Evolutionary conservation across 2,888 invertebrate species (phyloP), one percentile per base, ranked within the genome.

Genomic region (Hydriomena furcata): DNA sequence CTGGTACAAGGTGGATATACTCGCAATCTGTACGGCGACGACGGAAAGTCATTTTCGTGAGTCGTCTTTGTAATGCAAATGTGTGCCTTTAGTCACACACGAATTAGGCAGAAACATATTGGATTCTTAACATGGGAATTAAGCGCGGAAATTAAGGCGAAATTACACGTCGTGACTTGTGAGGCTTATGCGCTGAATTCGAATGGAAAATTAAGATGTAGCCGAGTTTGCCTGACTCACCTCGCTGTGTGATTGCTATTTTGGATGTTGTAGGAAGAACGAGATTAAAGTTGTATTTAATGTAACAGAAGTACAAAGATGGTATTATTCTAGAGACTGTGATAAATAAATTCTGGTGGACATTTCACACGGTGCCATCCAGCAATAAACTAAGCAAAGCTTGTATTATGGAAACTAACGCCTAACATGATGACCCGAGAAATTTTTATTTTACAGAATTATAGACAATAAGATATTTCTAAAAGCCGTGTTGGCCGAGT

Each of bases 11-110:
- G 2, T 3, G 17, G 4, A 17, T 3, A 17, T 4, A 17, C 17
- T 2, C 17, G 2, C 17, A 17, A 17, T 17, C 17, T 17, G 32
- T 32, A 32, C 8, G 17, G 17, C 17, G 30, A n/a, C n/a, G n/a
- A n/a, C n/a, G 30, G 28, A 69, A 63, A 69, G 73, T 77, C 78
- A 82, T 80, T 79, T 73, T 60, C 69, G 67, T 63, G 37, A 62
- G 67, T 61, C 60, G 61, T 71, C 82, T 84, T 81, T 84, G 80
- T 79, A 54, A 85, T 84, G 84, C 76, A 77, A 85, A 85, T 80
- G 59, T 43, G 50, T 42, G 38, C 31, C 35, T 55, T 45, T 46
- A 53, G 46, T 43, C 49, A 46, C 47, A 51, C 52, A 52, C 48
- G 52, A 52, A 52, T 55, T 48, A 55, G 42, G 48, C 52, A 31